phyloP scores from a whole-genome alignment of 1,140 invertebrate species.

The Drosophila willistoni region DNA sequence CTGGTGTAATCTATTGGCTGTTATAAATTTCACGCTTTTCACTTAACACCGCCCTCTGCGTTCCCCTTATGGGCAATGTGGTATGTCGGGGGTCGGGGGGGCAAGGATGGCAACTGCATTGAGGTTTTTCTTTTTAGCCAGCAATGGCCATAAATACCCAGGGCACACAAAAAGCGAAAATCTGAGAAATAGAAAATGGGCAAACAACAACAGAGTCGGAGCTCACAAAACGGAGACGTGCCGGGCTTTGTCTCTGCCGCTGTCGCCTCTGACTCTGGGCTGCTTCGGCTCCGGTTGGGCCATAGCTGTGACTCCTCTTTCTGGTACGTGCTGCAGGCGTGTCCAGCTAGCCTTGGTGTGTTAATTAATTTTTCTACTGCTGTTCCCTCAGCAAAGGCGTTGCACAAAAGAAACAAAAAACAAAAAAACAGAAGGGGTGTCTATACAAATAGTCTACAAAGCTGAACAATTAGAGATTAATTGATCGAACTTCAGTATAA shows the following conservation, averaged over 20 bases:
- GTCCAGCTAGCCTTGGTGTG: constrained; percentile 51
- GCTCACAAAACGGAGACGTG: constrained; percentile 37
- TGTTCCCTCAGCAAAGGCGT: constrained; percentile 24
- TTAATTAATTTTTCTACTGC: constrained; percentile 64
- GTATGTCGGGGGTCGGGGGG: not conserved
- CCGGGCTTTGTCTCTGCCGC: constrained; percentile 37
- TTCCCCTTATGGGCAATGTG: not conserved
- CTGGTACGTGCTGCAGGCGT: constrained; percentile 60
- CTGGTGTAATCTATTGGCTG: constrained; percentile 62
- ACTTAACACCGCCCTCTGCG: constrained; percentile 42
- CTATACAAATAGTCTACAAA: not conserved
- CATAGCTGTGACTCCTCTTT: constrained; percentile 23
- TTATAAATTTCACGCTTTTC: constrained; percentile 71
- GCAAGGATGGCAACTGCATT: constrained; percentile 37
- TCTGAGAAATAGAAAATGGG: constrained; percentile 60
- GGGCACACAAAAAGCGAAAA: constrained; percentile 54
- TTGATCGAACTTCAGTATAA: too few species aligned
- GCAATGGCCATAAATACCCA: constrained; percentile 53
- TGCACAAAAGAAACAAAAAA: not conserved
- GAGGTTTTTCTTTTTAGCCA: constrained; percentile 42
- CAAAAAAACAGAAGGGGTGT: not conserved
- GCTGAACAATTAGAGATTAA: not conserved
- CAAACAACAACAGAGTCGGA: constrained; percentile 32
- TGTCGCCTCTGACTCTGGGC: constrained; percentile 16
- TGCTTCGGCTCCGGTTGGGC: constrained; percentile 23